phyloP scores from a whole-genome alignment of 2,113 vertebrate species.

The Puffinus mauretanicus region DNA sequence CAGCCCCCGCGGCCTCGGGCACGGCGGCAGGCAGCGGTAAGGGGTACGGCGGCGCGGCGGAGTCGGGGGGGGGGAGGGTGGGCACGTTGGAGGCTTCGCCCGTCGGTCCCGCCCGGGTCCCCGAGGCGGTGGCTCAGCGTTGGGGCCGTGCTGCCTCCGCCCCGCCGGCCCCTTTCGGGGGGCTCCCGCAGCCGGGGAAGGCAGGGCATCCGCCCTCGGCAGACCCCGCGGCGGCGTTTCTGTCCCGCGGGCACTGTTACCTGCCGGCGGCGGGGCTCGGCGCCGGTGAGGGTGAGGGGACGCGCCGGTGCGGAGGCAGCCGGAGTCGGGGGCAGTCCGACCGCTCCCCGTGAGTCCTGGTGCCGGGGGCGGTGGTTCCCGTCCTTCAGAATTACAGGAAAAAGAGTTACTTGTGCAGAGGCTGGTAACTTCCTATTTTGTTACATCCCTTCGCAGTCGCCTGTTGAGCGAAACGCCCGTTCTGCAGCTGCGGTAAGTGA shows the following conservation, averaged over 20 bases:
- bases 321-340: accelerated
- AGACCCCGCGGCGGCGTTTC: too few species aligned
- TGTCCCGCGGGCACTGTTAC: neutral
- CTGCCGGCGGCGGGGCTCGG: neutral
- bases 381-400: neutral
- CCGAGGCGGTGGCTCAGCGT: too few species aligned
- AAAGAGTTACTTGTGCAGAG: neutral
- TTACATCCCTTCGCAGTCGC: accelerated
- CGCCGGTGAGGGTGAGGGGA: neutral
- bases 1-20: too few species aligned
- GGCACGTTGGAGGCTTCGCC: too few species aligned
- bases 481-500: neutral
- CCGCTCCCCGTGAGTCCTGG: accelerated
- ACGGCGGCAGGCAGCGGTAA: too few species aligned
- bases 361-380: too few species aligned
- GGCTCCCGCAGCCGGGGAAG: neutral
- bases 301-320: neutral
- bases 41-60: too few species aligned
- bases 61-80: too few species aligned
- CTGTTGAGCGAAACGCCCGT: accelerated
- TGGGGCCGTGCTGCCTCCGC: too few species aligned
- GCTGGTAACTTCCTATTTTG: neutral
- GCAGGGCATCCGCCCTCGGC: neutral
- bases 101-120: too few species aligned
- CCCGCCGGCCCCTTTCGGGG: too few species aligned